Evolutionary conservation across 2,888 invertebrate genomes (phyloP).

Genomic region (Agelastica alni): DNA sequence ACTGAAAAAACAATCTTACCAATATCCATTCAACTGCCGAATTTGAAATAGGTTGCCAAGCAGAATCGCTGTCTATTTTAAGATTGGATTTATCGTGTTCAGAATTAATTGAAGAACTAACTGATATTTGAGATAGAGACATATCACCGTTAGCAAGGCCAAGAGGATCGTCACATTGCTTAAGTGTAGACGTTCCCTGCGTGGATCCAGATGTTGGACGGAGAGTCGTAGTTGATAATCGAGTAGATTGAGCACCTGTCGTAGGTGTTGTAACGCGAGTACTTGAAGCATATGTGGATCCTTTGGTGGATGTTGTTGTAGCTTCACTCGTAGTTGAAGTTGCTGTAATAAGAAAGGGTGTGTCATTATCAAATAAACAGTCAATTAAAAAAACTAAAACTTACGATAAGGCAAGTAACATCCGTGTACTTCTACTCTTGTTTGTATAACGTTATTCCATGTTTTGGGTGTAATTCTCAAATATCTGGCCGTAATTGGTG

Average conservation of each 20-base stretch:
- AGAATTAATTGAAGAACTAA: conserved; percentile 62
- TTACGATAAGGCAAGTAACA: conserved; percentile 63
- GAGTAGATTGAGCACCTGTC: too few relatives aligned
- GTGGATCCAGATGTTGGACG: too few relatives aligned
- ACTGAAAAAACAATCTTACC: too few relatives aligned
- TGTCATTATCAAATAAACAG: too few relatives aligned
- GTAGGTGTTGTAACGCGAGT: too few relatives aligned
- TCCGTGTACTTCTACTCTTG: conserved; percentile 77
- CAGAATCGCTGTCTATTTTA: conserved; percentile 58
- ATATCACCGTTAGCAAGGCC: conserved; percentile 69
- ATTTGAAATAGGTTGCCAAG: conserved; percentile 71
- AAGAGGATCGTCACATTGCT: conserved; percentile 70
- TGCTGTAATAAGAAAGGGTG: too few relatives aligned
- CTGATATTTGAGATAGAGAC: conserved; percentile 67
- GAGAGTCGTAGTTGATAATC: too few relatives aligned
- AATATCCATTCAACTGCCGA: conserved; percentile 72
- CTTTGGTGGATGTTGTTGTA: too few relatives aligned
- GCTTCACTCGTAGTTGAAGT: too few relatives aligned
- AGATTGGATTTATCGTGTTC: conserved; percentile 56
- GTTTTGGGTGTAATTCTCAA: conserved; percentile 72
- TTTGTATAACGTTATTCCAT: conserved; percentile 74
- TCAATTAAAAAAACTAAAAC: too few relatives aligned
- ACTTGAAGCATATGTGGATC: too few relatives aligned
- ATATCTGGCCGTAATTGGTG: conserved; percentile 70
- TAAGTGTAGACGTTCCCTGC: too few relatives aligned